Conservation (phyloP, 2,797 vertebrate genomes). For the Oreochromis mossambicus region DNA sequence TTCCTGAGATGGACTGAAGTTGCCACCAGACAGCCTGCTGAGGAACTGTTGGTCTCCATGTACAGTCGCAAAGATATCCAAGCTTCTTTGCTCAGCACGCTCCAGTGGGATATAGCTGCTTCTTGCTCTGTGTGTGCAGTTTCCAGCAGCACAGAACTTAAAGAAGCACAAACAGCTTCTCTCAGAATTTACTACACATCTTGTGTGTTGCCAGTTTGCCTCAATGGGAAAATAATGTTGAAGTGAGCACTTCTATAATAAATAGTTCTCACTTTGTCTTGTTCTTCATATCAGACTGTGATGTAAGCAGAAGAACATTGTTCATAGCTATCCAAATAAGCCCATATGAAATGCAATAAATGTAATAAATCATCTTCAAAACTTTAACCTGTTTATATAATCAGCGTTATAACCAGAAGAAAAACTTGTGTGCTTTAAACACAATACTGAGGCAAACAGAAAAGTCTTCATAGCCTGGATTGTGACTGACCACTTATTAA, state of each 20-base stretch:
- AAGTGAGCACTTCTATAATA: neutral
- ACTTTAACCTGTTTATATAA: neutral
- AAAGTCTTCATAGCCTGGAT: neutral
- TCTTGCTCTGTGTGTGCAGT: neutral
- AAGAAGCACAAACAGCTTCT: neutral
- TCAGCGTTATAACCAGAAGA: neutral
- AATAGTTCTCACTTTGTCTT: neutral
- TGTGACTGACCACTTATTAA: neutral
- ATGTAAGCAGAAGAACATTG: neutral
- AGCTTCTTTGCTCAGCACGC: neutral
- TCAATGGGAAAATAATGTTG: neutral
- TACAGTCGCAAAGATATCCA: neutral
- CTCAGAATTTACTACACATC: neutral
- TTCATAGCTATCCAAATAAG: neutral
- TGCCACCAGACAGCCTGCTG: neutral
- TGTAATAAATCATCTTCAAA: neutral
- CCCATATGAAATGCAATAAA: neutral
- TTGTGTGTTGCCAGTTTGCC: neutral
- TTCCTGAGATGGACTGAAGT: neutral
- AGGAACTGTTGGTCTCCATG: neutral
- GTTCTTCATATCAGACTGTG: neutral
- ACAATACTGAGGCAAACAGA: neutral
- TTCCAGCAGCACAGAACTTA: neutral
- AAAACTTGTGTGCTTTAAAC: neutral
- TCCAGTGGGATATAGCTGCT: neutral